Evolutionary conservation across 2,113 vertebrate genomes (phyloP), one percentile per base, ranked within the genome.

Genomic region (Aplodontia rufa): DNA sequence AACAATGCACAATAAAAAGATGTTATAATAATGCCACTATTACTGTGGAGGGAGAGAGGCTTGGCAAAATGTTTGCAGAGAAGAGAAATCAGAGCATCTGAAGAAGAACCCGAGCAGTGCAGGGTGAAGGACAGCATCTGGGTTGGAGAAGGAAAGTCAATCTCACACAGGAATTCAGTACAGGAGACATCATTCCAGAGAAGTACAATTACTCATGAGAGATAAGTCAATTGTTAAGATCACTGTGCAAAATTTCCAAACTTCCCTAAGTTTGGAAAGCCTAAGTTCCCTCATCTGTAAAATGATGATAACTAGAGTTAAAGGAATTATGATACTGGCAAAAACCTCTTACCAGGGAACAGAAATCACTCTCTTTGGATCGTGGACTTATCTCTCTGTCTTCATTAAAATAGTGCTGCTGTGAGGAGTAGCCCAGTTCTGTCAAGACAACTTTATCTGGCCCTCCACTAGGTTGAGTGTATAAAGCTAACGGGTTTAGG

Each of bases 401-500:
- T 95, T 96, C 88, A 79, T 64, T 49, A 83, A 53, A 90, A 95
- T 84, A 96, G 55, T 93, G 95, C 19, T 95, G 91, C 91, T 97
- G 96, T 20, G 96, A 92, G 74, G 1, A 0, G 94, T 75, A 26
- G 5, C 45, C 83, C 93, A 96, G 53, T n/a, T 96, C 95, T 66
- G 86, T 42, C 72, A 94, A 45, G 47, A 90, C 85, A 87, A 24
- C 9, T 5, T 91, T 94, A 35, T 95, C 91, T 2, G 78, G 80
- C 17, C 75, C 94, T 14, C 24, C 82, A 71, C 86, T 86, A 58
- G 97, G 93, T 49, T 98, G 98, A 55, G 99, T 32, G 84, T 99
- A 99, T 24, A 99, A 97, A 80, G 98, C 98, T 32, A 98, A 98
- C 45, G 99, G 99, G 76, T 98, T 99, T 93, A 98, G 94, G 19